Base-by-base conservation (phyloP, 2,797 vertebrate species). In the Threskiornis aethiopicus region DNA sequence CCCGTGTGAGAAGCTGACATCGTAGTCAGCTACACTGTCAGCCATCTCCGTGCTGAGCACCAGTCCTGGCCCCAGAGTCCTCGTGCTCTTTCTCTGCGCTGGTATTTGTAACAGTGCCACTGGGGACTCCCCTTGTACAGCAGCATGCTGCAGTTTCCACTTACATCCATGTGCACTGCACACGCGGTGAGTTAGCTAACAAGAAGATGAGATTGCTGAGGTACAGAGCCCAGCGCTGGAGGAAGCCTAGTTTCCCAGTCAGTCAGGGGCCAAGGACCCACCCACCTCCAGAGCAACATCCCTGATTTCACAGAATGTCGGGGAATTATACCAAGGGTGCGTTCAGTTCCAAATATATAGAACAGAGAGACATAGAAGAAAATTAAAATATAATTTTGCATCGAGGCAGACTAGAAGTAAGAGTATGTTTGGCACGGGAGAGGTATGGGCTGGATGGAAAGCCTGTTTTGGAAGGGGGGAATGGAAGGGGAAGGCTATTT, bases 1-100 rank as follows among this genome's bases (percentile, higher is more conserved):
- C 80, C 72, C 16, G 54, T 1, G 66, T 84, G 95, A 96, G 91
- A 88, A 84, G 93, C 91, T 95, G 96, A 95, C 94, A 95, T 92
- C 18, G 72, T 90, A 84, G 80, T 90, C 95, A 91, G 93, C 87
- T 84, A 11, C n/a, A 10, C 80, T 90, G 76, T 85, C 93, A 86
- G 80, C 69, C 67, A 8, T 19, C 49, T 67, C 89, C 6, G 1
- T 19, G 90, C 95, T 10, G 54, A 92, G 83, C 86, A 79, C 11
- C 83, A 33, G 44, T 26, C 39, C 58, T 25, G 62, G 79, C 86
- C 47, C 42, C 83, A 37, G 39, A 52, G 51, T 11, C 61, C 51
- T 81, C 11, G 0, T 14, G 76, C 66, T 61, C 52, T 52, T 61
- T 70, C 73, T 47, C 79, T 9, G 3, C 2, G 29, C 72, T 49